Evolutionary conservation across 2,888 invertebrate genomes (phyloP).

Genomic region (Troides oblongomaculatus): DNA sequence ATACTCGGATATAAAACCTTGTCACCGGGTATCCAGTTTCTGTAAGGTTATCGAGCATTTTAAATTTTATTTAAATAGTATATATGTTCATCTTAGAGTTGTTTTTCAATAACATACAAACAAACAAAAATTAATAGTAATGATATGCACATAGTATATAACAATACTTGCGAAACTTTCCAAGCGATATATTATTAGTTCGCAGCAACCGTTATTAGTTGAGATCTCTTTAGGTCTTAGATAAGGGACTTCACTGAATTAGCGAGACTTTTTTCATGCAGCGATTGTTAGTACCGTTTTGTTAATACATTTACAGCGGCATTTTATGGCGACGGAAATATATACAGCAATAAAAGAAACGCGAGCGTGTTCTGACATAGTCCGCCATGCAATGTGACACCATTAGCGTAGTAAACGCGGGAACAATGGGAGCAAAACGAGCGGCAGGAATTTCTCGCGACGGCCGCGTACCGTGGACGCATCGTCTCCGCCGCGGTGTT

Average conservation of each 20-base stretch:
- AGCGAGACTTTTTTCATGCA: conserved; percentile 30
- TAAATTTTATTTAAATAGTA: not conserved
- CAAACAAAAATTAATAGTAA: not conserved
- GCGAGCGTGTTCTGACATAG: conserved; percentile 55
- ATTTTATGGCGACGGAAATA: conserved; percentile 50
- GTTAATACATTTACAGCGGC: conserved; percentile 37
- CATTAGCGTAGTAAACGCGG: conserved; percentile 61
- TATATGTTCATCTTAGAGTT: not conserved
- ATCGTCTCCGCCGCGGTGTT: conserved; percentile 38
- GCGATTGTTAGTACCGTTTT: conserved; percentile 1
- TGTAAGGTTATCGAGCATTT: not conserved
- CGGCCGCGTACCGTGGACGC: conserved; percentile 37
- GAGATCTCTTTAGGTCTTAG: conserved; percentile 16
- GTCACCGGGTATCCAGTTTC: conserved; percentile 24
- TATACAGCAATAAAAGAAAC: conserved; percentile 50
- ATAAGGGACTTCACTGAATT: conserved; percentile 19
- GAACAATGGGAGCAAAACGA: conserved; percentile 64
- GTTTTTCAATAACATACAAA: not conserved
- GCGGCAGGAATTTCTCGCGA: conserved; percentile 63
- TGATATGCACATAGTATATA: too few species aligned
- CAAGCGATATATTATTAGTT: conserved; percentile 48
- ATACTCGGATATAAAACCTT: conserved; percentile 37
- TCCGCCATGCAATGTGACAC: conserved; percentile 73
- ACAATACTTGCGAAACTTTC: conserved; percentile 65
- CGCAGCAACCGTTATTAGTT: conserved; percentile 4